Evolutionary conservation across 1,140 invertebrate species (phyloP), one percentile per base, ranked within the genome.

Genomic region (Anadara kagoshimensis): DNA sequence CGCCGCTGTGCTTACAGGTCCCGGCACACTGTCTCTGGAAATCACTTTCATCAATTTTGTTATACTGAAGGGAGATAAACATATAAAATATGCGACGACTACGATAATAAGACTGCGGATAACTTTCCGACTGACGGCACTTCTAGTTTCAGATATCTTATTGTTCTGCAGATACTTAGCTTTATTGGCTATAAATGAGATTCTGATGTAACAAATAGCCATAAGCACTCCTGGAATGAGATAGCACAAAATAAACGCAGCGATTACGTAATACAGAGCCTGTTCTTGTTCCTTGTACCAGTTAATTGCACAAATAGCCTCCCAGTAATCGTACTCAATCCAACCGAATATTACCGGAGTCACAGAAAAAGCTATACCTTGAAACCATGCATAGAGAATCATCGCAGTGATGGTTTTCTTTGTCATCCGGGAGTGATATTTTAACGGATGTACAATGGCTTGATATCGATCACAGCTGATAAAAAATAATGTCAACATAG

Each of bases 321-420:
- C 89, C 86, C 86, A 88, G 73, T 89, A 88, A 73, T 90, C 89
- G 74, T 86, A 90, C 20, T 80, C 62, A 4, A 89, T 72, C 87
- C 88, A 89, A n/a, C 76, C 45, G 11, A 76, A 57, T 11, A 82
- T 45, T 5, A 85, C 69, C 0, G 88, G 88, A 4, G 80, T 78
- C 14, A 82, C 20, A 0, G 81, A 82, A 65, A 88, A 85, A 44
- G 65, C 53, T 11, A 86, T 12, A 14, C 84, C 87, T 61, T 85
- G 84, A 7, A 87, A 56, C 87, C 87, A 88, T 1, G 83, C 64
- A 45, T 78, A 85, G 10, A 41, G 54, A 12, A 88, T 83, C 29
- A 84, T 54, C 2, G 75, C 0, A 4, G 67, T 58, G 18, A 86
- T 73, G 3, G 68, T 67, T 20, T 47, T 57, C n/a, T 54, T 62